phyloP scores from a whole-genome alignment of 92 coral and sea anemone genomes.

The Plumapathes pennacea region DNA sequence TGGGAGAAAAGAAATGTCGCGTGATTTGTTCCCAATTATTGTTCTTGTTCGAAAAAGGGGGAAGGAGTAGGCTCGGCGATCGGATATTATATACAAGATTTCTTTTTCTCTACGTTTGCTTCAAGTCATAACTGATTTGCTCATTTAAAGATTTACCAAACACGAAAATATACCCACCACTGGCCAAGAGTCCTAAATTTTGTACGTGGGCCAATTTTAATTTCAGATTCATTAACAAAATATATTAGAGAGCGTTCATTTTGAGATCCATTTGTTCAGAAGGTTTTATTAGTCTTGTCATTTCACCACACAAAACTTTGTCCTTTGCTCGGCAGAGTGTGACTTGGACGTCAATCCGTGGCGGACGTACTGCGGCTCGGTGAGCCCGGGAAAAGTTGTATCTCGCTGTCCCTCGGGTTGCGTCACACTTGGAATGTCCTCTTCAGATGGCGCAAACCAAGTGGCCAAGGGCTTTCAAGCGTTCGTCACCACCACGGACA shows the following conservation, averaged over 20 bases:
- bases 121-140: no score
- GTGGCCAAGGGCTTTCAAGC: slow-evolving; percentile 60
- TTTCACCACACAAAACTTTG: no score
- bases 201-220: no score
- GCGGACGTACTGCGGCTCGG: slow-evolving; percentile 61
- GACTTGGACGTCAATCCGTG: slow-evolving; percentile 46
- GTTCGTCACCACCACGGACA: slow-evolving; percentile 47
- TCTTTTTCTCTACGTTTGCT: neutral
- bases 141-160: no score
- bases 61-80: neutral
- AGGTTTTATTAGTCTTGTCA: no score
- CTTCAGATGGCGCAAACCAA: slow-evolving; percentile 19
- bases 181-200: no score
- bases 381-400: slow-evolving; percentile 67
- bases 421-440: slow-evolving; percentile 49
- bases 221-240: no score
- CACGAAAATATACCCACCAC: no score
- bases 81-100: neutral
- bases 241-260: neutral
- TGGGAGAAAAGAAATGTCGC: no score
- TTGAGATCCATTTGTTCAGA: no score
- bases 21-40: no score
- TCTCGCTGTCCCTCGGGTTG: slow-evolving; percentile 72
- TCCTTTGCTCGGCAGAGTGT: slow-evolving; percentile 81
- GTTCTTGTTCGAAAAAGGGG: neutral